A percentile compares a stretch with the other conserved stretches of the same genome.
Evolutionary conservation across 2,888 invertebrate genomes (phyloP).

Genomic region (Cybosia mesomella): DNA sequence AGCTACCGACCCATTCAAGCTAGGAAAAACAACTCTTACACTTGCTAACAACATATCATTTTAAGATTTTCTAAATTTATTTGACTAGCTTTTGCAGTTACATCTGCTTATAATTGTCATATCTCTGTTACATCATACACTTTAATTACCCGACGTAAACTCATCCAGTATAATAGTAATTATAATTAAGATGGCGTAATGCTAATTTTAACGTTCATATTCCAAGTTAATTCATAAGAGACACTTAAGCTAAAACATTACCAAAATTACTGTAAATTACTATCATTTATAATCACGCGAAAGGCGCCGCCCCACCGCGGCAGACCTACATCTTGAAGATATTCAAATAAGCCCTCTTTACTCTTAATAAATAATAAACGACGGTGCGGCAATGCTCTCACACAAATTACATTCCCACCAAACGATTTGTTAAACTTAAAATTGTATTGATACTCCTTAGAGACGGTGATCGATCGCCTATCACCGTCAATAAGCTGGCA

Average conservation of each 20-base stretch:
- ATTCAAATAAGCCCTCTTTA: slow-evolving; percentile 28
- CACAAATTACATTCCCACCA: slow-evolving; percentile 70
- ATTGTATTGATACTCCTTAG: slow-evolving; percentile 56
- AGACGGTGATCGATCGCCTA: slow-evolving; percentile 72
- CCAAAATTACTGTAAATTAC: slow-evolving; percentile 30
- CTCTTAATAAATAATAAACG: slow-evolving; percentile 47
- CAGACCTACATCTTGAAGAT: slow-evolving; percentile 9
- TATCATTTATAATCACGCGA: slow-evolving; percentile 20
- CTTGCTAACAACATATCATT: no score
- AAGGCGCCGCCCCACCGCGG: not conserved
- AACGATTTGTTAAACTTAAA: slow-evolving; percentile 76
- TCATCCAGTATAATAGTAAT: not conserved
- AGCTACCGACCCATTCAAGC: no score
- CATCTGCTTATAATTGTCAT: not conserved
- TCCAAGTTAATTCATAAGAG: not conserved
- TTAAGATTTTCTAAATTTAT: no score
- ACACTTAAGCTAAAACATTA: slow-evolving; percentile 6
- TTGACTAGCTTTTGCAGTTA: not conserved
- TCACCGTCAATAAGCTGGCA: slow-evolving; percentile 64
- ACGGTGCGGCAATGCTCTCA: slow-evolving; percentile 64
- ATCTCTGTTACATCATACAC: not conserved
- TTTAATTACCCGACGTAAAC: not conserved
- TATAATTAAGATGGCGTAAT: not conserved
- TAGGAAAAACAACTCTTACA: no score
- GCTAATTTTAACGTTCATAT: not conserved